These are phyloP conservation scores for Stenichneumon culpator DNA, from an alignment of 2,888 invertebrate genomes.

Conservation along the genomic window DNA sequence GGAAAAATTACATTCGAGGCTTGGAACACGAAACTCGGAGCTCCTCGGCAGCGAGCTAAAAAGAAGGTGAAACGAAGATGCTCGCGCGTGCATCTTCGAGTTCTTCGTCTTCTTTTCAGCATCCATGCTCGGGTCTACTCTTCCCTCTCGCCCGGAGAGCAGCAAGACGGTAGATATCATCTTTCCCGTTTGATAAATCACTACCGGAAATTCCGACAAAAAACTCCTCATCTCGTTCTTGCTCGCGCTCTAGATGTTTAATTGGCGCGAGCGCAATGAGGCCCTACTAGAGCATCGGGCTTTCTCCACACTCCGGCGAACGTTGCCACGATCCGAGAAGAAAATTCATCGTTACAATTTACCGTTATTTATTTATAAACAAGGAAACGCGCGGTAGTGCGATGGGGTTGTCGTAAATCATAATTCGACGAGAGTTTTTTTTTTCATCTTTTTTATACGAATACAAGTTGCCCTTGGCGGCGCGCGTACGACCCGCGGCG, in stretches of 20 bases:
- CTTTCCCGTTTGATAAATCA: conserved; percentile 84
- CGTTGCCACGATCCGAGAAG: background rate
- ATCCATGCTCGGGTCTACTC: conserved; percentile 69
- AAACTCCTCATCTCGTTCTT: conserved; percentile 73
- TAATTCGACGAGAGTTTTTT: conserved; percentile 10
- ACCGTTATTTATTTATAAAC: background rate
- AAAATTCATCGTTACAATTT: background rate
- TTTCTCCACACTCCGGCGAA: conserved; percentile 15
- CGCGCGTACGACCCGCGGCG: conserved; percentile 73
- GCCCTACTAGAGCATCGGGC: conserved; percentile 24
- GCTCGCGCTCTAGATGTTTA: conserved; percentile 82
- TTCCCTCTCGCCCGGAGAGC: conserved; percentile 72
- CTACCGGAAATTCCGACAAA: conserved; percentile 84
- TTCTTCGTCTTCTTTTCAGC: conserved; percentile 57
- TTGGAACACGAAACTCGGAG: background rate
- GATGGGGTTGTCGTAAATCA: background rate
- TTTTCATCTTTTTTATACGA: conserved; percentile 39
- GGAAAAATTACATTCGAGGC: conserved; percentile 35
- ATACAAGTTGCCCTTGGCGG: conserved; percentile 75
- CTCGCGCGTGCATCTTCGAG: conserved; percentile 48
- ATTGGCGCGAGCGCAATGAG: conserved; percentile 75
- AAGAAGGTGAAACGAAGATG: background rate
- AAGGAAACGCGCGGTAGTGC: background rate
- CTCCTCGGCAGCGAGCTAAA: background rate
- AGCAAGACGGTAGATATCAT: conserved; percentile 78